phyloP scores from a whole-genome alignment of 2,797 vertebrate species.

The Hapalemur alaotrensis region DNA sequence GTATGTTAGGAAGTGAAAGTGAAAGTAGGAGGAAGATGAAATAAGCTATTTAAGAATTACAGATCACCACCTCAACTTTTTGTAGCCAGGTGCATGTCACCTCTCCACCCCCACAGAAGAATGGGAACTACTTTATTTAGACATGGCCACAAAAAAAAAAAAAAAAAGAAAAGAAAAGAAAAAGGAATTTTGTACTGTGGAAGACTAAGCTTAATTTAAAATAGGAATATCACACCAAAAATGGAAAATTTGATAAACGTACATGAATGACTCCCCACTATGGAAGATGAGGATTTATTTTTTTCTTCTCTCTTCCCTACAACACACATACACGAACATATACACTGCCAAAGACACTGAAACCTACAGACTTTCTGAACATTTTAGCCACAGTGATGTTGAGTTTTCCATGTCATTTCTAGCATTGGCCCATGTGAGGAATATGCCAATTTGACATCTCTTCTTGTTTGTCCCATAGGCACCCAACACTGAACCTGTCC shows the following conservation, averaged over 20 bases:
- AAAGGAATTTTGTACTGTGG: background rate
- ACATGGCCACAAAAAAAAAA: background rate
- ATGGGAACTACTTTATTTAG: background rate
- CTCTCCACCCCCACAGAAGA: background rate
- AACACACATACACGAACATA: background rate
- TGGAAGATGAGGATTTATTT: background rate
- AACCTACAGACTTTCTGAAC: background rate
- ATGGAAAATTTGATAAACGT: background rate
- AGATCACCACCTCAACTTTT: background rate
- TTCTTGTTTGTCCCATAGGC: background rate
- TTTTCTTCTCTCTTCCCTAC: background rate
- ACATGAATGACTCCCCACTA: background rate
- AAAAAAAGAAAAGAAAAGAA: background rate
- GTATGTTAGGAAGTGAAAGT: background rate
- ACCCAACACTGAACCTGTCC: background rate
- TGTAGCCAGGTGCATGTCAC: background rate
- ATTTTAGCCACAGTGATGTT: background rate
- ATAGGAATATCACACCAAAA: background rate
- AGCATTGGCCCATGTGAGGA: background rate
- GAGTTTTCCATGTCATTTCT: background rate
- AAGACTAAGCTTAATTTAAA: background rate
- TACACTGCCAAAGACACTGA: background rate
- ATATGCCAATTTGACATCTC: background rate
- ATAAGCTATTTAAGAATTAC: background rate
- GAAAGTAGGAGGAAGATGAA: background rate